A percentile compares a stretch with the other conserved stretches of the same genome.
Conservation (phyloP, 1,140 invertebrate species). For the Ooceraea biroi region DNA sequence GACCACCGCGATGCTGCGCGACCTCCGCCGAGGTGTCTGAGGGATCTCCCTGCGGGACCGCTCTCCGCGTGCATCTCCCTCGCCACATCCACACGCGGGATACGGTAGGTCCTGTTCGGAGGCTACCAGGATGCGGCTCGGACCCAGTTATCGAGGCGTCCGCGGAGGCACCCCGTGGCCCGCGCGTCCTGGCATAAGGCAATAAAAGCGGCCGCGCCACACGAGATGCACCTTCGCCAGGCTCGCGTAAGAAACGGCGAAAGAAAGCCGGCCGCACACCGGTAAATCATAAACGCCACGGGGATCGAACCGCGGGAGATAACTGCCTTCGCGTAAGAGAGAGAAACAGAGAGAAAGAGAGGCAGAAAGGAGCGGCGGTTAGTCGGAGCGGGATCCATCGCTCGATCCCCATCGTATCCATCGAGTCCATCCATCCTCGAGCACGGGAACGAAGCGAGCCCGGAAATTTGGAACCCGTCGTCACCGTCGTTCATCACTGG, state of each 20-base stretch:
- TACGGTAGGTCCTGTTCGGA: slow-evolving; percentile 56
- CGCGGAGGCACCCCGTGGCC: slow-evolving; percentile 45
- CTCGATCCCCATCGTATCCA: slow-evolving; percentile 51
- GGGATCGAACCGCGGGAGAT: slow-evolving; percentile 70
- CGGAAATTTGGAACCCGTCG: slow-evolving; percentile 42
- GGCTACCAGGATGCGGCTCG: slow-evolving; percentile 62
- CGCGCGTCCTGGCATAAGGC: slow-evolving; percentile 20
- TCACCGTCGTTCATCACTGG: slow-evolving; percentile 41
- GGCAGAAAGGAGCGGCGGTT: neutral
- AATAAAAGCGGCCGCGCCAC: slow-evolving; percentile 55
- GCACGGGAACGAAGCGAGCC: slow-evolving; percentile 45
- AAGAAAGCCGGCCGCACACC: slow-evolving; percentile 62
- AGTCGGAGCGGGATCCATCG: slow-evolving; percentile 56
- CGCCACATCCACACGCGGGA: slow-evolving; percentile 19
- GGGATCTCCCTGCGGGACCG: slow-evolving; percentile 53
- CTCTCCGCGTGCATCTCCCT: slow-evolving; percentile 6
- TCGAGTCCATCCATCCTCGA: slow-evolving; percentile 31
- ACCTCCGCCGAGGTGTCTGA: slow-evolving; percentile 61
- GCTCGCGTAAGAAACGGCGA: slow-evolving; percentile 58
- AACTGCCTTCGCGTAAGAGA: slow-evolving; percentile 67
- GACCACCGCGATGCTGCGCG: slow-evolving; percentile 53
- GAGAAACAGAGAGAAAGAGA: neutral
- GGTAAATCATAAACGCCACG: slow-evolving; percentile 77
- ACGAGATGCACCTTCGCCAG: slow-evolving; percentile 38
- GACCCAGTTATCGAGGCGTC: slow-evolving; percentile 56